Evolutionary conservation across 2,113 vertebrate species (phyloP).

Genomic region (Mus musculus): DNA sequence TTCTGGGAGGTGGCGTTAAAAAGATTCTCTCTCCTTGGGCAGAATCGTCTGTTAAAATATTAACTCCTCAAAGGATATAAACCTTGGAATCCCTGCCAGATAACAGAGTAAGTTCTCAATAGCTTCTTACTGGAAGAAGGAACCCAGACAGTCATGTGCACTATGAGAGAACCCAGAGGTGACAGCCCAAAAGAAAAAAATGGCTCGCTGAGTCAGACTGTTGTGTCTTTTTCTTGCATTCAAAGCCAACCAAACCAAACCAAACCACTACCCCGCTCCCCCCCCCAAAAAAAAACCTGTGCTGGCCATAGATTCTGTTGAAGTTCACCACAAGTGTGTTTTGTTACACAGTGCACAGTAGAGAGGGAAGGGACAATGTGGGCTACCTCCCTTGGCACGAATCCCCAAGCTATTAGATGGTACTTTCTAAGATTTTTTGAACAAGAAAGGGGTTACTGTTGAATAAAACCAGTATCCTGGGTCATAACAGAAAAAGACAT

Average conservation of each 20-base stretch:
- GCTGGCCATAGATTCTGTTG: accelerated
- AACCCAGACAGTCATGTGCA: accelerated
- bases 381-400: not conserved
- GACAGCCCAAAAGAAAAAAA: not conserved
- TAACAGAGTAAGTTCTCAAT: not conserved
- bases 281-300: not conserved
- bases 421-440: not conserved
- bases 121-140: not conserved
- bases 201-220: not conserved
- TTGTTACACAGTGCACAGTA: too few species aligned
- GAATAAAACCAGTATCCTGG: not conserved
- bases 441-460: not conserved
- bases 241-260: not conserved
- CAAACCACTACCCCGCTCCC: not conserved
- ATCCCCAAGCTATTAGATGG: not conserved
- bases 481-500: conserved; percentile 50
- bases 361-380: not conserved
- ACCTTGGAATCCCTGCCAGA: not conserved
- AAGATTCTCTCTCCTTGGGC: conserved; percentile 45
- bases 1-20: conserved; percentile 53
- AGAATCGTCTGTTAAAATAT: not conserved
- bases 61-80: conserved; percentile 28
- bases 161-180: too few species aligned
- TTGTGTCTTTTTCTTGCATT: not conserved
- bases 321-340: not conserved